Conservation (phyloP, 1,140 invertebrate species). For the Pseudobourletiella spinata region DNA sequence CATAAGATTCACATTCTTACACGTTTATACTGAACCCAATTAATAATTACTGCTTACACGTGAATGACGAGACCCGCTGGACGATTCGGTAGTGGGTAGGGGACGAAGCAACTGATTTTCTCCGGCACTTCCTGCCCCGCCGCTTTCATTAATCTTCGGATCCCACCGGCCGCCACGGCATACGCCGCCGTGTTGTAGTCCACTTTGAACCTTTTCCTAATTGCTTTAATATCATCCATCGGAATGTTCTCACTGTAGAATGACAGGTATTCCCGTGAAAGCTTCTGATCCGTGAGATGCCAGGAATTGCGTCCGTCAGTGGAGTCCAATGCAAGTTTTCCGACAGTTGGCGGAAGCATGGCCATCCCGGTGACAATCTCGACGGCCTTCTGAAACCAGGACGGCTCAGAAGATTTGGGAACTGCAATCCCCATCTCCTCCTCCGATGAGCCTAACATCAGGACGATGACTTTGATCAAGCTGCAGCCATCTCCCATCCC, state of each 20-base stretch:
- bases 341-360: not conserved
- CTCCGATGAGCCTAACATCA: not conserved
- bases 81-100: not conserved
- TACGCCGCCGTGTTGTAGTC: not conserved
- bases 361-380: not conserved
- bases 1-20: too few species aligned
- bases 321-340: not conserved
- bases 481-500: not conserved
- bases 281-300: not conserved
- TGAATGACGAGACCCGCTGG: not conserved
- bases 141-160: not conserved
- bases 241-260: too few species aligned
- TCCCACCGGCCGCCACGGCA: not conserved
- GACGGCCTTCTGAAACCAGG: not conserved
- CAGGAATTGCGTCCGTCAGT: not conserved
- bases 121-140: not conserved
- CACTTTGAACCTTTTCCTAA: too few species aligned
- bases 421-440: not conserved
- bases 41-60: too few species aligned
- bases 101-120: not conserved
- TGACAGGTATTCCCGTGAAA: not conserved
- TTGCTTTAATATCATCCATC: too few species aligned
- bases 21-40: too few species aligned
- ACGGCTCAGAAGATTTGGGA: not conserved
- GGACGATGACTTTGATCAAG: not conserved